Evolutionary conservation across 2,113 vertebrate genomes (phyloP), one percentile per base, ranked within the genome.

Genomic region (Coregonus clupeaformis): DNA sequence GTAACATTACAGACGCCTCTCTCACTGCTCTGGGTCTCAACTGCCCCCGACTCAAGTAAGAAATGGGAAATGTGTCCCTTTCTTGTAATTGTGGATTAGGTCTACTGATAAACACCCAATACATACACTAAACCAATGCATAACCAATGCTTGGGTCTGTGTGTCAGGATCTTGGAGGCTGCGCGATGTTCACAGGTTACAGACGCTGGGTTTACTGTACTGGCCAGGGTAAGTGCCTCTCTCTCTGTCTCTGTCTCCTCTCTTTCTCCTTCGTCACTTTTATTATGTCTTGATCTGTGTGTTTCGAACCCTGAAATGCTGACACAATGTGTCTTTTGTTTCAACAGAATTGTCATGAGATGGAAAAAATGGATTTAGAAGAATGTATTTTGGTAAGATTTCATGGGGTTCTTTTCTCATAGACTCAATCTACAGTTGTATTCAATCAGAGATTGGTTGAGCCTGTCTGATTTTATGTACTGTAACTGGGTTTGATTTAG

Each of bases 291-390:
- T 5, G 5, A 42, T 62, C n/a, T 47, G 25, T 68, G 16, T 68
- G 1, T 68, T 42, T 47, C 18, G 5, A 36, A 6, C 16, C 65
- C 66, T n/a, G 11, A 4, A n/a, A 7, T 20, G 16, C 30, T 32
- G 6, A 36, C 18, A 20, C 22, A 18, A 36, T 16, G 20, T 75
- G 1, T 77, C 13, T 67, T 52, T 13, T 60, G 4, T 76, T 5
- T 69, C 62, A 18, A 80, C 83, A 92, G 96, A 97, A 96, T 77
- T 97, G 96, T 85, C 96, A 97, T 0, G 95, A 95, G 75, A 93
- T 97, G 85, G 95, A 97, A 92, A 97, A 97, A 93, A 97, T 97
- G 96, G 96, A 97, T 86, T 93, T 97, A 72, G 96, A 97, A 91
- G 96, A 97, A 85, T 97, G 96, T 87, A 92, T 96, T 91, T 91